Conservation (phyloP, 1,140 invertebrate species). For the Xylocopa sonorina region DNA sequence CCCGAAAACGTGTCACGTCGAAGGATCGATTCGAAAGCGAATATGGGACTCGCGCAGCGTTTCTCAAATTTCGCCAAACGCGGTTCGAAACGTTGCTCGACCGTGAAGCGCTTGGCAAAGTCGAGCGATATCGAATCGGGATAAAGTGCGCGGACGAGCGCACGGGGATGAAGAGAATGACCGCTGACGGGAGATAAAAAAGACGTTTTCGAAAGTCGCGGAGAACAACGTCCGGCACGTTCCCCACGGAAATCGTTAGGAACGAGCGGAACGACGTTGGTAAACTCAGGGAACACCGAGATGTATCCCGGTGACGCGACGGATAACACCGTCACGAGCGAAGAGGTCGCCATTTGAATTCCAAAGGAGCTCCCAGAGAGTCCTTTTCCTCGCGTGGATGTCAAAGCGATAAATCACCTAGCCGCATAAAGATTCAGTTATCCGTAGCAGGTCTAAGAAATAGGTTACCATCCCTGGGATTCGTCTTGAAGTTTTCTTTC, state of each 20-base stretch:
- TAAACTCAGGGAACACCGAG: conserved; percentile 2
- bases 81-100: background rate
- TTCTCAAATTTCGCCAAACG: background rate
- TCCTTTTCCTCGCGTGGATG: conserved; percentile 6
- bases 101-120: background rate
- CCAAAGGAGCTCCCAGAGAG: conserved; percentile 30
- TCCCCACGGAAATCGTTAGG: background rate
- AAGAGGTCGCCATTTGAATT: conserved; percentile 43
- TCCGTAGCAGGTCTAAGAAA: background rate
- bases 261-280: background rate
- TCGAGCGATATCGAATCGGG: background rate
- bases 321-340: conserved; percentile 24
- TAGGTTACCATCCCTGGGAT: background rate
- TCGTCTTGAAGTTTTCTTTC: background rate
- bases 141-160: background rate
- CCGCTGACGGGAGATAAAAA: background rate
- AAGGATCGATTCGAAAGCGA: conserved; percentile 5
- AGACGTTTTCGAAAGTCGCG: background rate
- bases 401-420: conserved; percentile 38
- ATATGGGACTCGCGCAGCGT: background rate
- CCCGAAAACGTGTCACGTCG: background rate
- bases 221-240: background rate
- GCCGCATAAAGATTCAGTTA: conserved; percentile 23
- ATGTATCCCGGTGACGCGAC: background rate
- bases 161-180: background rate